Base-by-base conservation (phyloP, 1,140 invertebrate genomes). In the Potamilus streckersoni region DNA sequence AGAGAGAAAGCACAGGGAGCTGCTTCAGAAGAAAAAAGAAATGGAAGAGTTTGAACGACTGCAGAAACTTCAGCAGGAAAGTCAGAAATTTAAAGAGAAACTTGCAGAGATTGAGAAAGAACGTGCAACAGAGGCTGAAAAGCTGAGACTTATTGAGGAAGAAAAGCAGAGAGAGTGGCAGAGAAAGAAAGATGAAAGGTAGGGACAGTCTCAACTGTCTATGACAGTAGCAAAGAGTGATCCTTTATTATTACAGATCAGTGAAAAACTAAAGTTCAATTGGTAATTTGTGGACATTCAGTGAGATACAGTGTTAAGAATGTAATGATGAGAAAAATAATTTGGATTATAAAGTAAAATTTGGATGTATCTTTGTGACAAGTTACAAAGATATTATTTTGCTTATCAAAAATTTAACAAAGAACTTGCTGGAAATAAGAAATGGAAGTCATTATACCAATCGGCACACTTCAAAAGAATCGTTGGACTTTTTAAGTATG, bases 21-120 rank as follows among this genome's bases (percentile, higher is more conserved):
- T 79, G 65, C 23, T 85, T 20, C 80, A 82, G 67, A 72, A 79
- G 55, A 84, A 84, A 68, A 80, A 73, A 31, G 79, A 85, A 23
- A 76, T 71, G 63, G 80, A 86, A 57, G 80, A 82, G 68, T 68
- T 69, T 60, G 79, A 84, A 67, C 74, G 80, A 0, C 78, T 74
- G 58, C 68, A 79, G 31, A 76, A 81, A 61, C 71, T 82, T 8
- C 78, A 72, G 17, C 78, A 84, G 31, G 83, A 84, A 56, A 76
- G 73, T 27, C 49, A 64, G 19, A 74, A 68, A 27, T 69, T 78
- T n/a, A 73, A 76, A 13, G 79, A 84, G 59, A 68, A 68, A n/a
- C 55, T 69, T 57, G 73, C 69, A 4, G 81, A 85, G 62, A 58
- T 79, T 17, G 83, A 86, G 66, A 58, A 64, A 16, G 73, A 83